phyloP scores from a whole-genome alignment of 35 echinoderm and acorn worm species.

The Ophioderma brevispina region DNA sequence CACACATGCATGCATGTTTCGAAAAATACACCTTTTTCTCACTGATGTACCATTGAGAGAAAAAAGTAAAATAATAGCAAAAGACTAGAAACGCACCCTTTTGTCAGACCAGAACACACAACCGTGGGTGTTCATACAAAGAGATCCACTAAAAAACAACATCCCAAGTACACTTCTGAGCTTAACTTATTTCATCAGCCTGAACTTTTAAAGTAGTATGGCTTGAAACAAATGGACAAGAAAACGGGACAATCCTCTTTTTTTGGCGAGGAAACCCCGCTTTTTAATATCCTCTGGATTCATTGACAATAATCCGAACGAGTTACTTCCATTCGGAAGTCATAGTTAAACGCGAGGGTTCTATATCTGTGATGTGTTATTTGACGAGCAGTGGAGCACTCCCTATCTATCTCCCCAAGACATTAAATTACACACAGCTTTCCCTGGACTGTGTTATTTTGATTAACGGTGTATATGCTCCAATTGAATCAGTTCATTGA shows the following conservation, averaged over 20 bases:
- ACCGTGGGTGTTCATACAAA: too few relatives aligned
- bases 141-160: too few relatives aligned
- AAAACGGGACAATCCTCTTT: background rate
- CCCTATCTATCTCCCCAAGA: background rate
- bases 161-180: too few relatives aligned
- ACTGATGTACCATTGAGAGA: too few relatives aligned
- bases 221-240: background rate
- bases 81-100: too few relatives aligned
- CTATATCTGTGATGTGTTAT: background rate
- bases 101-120: too few relatives aligned
- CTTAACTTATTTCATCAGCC: too few relatives aligned
- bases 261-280: background rate
- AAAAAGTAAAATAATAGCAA: too few relatives aligned
- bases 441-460: background rate
- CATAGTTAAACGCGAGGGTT: background rate
- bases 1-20: too few relatives aligned
- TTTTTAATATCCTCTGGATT: background rate
- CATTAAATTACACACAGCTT: background rate
- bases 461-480: background rate
- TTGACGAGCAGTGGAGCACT: background rate
- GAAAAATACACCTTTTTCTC: too few relatives aligned
- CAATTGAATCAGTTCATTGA: background rate
- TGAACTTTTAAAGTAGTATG: too few relatives aligned
- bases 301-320: background rate
- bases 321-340: conserved; percentile 7